Evolutionary conservation across 2,888 invertebrate genomes (phyloP).

Genomic region (Gastrophysa polygoni): DNA sequence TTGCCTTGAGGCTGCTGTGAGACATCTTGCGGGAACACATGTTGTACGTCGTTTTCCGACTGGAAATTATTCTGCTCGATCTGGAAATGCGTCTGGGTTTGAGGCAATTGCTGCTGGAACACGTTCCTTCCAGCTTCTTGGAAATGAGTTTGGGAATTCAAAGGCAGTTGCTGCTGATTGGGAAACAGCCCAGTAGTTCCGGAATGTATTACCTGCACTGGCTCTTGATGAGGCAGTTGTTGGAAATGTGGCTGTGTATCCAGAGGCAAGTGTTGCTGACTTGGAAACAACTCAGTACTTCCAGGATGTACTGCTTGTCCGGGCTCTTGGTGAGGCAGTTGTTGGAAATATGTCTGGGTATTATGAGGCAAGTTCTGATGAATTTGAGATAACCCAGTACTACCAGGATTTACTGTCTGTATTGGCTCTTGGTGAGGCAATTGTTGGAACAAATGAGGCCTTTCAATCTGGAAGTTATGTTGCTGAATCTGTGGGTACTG

Average conservation of each 20-base stretch:
- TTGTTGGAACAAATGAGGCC: neutral
- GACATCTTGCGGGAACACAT: neutral
- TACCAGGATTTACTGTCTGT: neutral
- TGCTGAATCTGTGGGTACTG: slow-evolving; percentile 34
- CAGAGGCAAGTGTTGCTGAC: slow-evolving; percentile 33
- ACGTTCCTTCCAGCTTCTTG: slow-evolving; percentile 13
- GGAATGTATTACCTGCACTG: neutral
- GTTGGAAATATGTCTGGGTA: slow-evolving; percentile 29
- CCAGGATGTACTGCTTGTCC: neutral
- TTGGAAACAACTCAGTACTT: slow-evolving; percentile 12
- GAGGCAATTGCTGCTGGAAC: no score
- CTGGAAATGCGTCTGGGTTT: slow-evolving; percentile 20
- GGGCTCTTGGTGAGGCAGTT: neutral
- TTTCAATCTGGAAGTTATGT: neutral
- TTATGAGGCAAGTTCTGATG: slow-evolving; percentile 30
- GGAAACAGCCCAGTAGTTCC: slow-evolving; percentile 14
- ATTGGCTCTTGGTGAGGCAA: neutral
- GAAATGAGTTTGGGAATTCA: slow-evolving; percentile 30
- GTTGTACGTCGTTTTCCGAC: neutral
- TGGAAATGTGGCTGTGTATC: slow-evolving; percentile 30
- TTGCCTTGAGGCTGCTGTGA: no score
- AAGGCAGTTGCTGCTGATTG: slow-evolving; percentile 32
- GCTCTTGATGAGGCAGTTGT: neutral
- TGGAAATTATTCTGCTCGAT: slow-evolving; percentile 5
- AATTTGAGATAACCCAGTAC: slow-evolving; percentile 1